A percentile compares a stretch with the other conserved stretches of the same genome.
phyloP scores from a whole-genome alignment of 2,113 vertebrate genomes.

The human region GRCh38 chr17:34176501-34177000 shows the following conservation, averaged over 20 bases:
- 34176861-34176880: neutral
- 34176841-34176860: neutral
- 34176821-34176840: neutral
- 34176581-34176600: neutral
- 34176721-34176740: neutral
- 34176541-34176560: neutral
- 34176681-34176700: neutral
- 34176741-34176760: neutral
- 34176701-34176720: neutral
- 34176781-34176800: neutral
- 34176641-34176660: slow-evolving; percentile 17
- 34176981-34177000: neutral
- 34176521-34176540: neutral
- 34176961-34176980: neutral
- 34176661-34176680: neutral
- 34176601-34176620: neutral
- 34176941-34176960: neutral
- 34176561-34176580: neutral
- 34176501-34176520: neutral
- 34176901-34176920: neutral
- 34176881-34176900: too few species aligned
- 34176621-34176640: slow-evolving; percentile 38
- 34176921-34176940: neutral
- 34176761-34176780: neutral
- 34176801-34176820: neutral